A percentile compares a stretch with the other conserved stretches of the same genome.
Conservation (phyloP, 2,888 invertebrate genomes). For the Neoscelio sp. region DNA sequence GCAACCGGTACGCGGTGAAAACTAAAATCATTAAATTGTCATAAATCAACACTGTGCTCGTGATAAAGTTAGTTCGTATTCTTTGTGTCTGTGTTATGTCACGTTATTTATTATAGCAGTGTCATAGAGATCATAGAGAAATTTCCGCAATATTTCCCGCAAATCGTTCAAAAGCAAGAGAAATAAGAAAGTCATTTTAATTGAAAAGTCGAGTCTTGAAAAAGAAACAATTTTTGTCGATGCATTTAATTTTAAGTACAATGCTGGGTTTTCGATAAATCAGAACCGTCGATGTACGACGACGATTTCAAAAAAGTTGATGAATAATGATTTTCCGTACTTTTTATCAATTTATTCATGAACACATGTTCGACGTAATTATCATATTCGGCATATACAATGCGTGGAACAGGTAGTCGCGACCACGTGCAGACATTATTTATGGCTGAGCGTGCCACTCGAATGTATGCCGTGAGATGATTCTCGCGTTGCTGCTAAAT, state of each 20-base stretch:
- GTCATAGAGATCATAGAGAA: slow-evolving; percentile 31
- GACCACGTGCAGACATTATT: slow-evolving; percentile 77
- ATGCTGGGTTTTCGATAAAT: slow-evolving; percentile 50
- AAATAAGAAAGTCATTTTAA: slow-evolving; percentile 60
- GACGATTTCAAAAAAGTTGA: slow-evolving; percentile 51
- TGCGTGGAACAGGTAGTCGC: slow-evolving; percentile 74
- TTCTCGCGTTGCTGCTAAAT: slow-evolving; percentile 67
- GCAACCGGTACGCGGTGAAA: slow-evolving; percentile 16
- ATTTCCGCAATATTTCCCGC: slow-evolving; percentile 18
- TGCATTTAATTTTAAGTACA: slow-evolving; percentile 30
- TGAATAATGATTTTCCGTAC: slow-evolving; percentile 63
- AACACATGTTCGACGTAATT: slow-evolving; percentile 64
- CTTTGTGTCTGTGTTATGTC: slow-evolving; percentile 41
- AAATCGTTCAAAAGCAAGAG: slow-evolving; percentile 42
- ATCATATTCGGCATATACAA: slow-evolving; percentile 65
- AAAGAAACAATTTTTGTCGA: neutral
- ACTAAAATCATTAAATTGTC: slow-evolving; percentile 48
- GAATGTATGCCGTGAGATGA: slow-evolving; percentile 77
- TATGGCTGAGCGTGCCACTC: slow-evolving; percentile 73
- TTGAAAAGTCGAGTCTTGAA: slow-evolving; percentile 19
- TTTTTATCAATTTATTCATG: slow-evolving; percentile 66
- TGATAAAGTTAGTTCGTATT: slow-evolving; percentile 27
- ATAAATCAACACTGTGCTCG: slow-evolving; percentile 42
- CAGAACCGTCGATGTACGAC: slow-evolving; percentile 30
- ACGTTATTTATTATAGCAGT: slow-evolving; percentile 47